A percentile compares a stretch with the other conserved stretches of the same genome.
phyloP scores from a whole-genome alignment of 2,113 vertebrate genomes.

The Aspiorhynchus laticeps region DNA sequence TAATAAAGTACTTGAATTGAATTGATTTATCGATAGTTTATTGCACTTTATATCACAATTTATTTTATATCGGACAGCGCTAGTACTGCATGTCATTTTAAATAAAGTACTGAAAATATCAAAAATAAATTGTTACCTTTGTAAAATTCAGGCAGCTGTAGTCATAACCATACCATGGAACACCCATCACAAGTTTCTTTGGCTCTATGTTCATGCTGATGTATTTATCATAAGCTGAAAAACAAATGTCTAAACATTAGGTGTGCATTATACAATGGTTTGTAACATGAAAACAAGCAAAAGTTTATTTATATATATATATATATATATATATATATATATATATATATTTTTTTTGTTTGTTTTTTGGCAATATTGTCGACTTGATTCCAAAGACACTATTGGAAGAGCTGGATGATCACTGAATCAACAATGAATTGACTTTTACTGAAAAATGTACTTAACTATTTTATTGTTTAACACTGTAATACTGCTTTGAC shows the following conservation, averaged over 20 bases:
- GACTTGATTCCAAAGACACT: too few relatives aligned
- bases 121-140: constrained; percentile 70
- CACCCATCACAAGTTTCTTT: constrained; percentile 92
- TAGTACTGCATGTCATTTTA: background rate
- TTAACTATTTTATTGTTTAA: too few relatives aligned
- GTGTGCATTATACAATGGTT: background rate
- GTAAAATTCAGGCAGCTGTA: constrained; percentile 85
- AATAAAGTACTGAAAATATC: background rate
- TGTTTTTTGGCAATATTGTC: too few relatives aligned
- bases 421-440: too few relatives aligned
- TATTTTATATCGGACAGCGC: background rate
- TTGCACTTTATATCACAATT: background rate
- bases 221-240: constrained; percentile 86
- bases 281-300: background rate
- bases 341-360: too few relatives aligned
- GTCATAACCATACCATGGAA: constrained; percentile 99
- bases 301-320: too few relatives aligned
- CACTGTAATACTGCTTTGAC: too few relatives aligned
- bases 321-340: too few relatives aligned
- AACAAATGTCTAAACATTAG: background rate
- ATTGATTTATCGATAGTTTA: background rate
- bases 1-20: too few relatives aligned
- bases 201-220: constrained; percentile 81
- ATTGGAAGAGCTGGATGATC: too few relatives aligned
- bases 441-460: too few relatives aligned